Conservation (phyloP, 2,888 invertebrate species). For the Hydriomena furcata region DNA sequence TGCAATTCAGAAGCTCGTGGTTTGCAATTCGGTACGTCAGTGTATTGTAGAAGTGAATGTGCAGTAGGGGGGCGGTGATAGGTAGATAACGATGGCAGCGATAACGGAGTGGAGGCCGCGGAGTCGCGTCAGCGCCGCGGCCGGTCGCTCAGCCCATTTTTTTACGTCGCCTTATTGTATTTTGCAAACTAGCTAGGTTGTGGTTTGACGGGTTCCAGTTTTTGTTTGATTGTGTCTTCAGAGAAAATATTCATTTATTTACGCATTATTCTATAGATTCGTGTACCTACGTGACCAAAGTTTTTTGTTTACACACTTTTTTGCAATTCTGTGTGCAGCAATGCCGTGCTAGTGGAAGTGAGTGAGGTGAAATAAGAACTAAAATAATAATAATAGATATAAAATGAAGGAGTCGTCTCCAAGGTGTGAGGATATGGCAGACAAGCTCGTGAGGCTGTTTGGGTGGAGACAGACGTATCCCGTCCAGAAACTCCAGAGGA, state of each 20-base stretch:
- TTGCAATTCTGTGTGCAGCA: too few species aligned
- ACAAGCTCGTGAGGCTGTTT: slow-evolving; percentile 89
- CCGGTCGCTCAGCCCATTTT: slow-evolving; percentile 11
- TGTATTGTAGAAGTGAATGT: slow-evolving; percentile 49
- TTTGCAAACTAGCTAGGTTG: slow-evolving; percentile 20
- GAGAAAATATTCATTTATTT: slow-evolving; percentile 7
- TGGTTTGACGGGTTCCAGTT: slow-evolving; percentile 16
- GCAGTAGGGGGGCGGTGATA: slow-evolving; percentile 62
- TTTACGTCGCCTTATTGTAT: slow-evolving; percentile 18
- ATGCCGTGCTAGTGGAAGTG: slow-evolving; percentile 9
- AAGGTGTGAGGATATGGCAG: slow-evolving; percentile 89
- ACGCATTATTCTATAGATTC: too few species aligned
- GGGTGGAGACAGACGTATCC: slow-evolving; percentile 92
- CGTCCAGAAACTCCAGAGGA: slow-evolving; percentile 89
- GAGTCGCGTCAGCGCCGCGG: slow-evolving; percentile 36
- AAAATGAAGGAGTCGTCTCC: slow-evolving; percentile 85
- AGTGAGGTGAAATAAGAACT: not conserved
- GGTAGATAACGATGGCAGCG: slow-evolving; percentile 68
- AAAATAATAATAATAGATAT: too few species aligned
- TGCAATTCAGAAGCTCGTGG: slow-evolving; percentile 29
- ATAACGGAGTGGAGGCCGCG: slow-evolving; percentile 65
- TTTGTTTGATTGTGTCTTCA: slow-evolving; percentile 15
- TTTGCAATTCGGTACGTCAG: slow-evolving; percentile 39
- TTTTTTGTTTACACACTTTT: too few species aligned
- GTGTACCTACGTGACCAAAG: too few species aligned